Evolutionary conservation across 2,888 invertebrate genomes (phyloP), one percentile per base, ranked within the genome.

Genomic region (Cheilosia impressa): DNA sequence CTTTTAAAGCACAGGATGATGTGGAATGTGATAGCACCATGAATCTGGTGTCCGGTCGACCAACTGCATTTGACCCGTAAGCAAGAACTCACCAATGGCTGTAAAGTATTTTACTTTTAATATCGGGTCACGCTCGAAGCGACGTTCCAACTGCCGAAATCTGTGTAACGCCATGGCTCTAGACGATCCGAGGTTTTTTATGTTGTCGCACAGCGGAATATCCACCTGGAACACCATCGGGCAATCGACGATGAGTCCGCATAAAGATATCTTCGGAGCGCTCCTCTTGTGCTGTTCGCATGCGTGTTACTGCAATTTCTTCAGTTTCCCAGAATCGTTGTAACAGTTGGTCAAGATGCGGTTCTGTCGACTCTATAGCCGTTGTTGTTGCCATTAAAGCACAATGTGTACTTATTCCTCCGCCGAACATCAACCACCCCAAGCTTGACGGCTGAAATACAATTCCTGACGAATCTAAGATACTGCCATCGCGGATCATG

Each of bases 11-110:
- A 58, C 58, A 17, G 41, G 41, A 22, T 58, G 58, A 41, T 58
- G 41, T 22, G 58, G 58, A 41, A 41, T 58, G 13, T 58, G 27
- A 10, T 58, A 58, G 4, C 58, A 58, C 41, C 38, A 41, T 3
- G 13, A 13, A 2, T 10, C 31, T 58, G 38, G 58, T 2, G 27
- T 19, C 9, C 22, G 58, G 41, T 58, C 41, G 2, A 4, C 9
- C 19, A 38, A 13, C 7, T n/a, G 58, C 41, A 43, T n/a, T 38
- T 58, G 58, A 58, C 22, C 58, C 0, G 38, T 19, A n/a, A 10
- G 4, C 10, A 58, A 4, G 41, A 58, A n/a, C 27, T 60, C 60
- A 6, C 45, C 15, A 9, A 58, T 27, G 6, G 41, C 17, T 15
- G 43, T 7, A 2, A 2, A 24, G 24, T 24, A 24, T 24, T 24